Base-by-base conservation (phyloP, 1,140 invertebrate species). In the Dreissena polymorpha region DNA sequence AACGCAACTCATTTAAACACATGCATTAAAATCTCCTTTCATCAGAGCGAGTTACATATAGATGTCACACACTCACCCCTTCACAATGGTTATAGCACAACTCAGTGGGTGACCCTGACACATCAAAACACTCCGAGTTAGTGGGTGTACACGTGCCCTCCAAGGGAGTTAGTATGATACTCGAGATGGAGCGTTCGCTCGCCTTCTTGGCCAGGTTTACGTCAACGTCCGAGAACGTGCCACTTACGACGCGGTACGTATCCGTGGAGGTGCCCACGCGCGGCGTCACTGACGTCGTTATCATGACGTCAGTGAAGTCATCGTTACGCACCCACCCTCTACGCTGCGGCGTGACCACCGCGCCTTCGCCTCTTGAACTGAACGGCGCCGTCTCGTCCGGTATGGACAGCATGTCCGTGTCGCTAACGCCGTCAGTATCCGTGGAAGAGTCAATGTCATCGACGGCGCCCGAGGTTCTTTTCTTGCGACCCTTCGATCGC, bases 161-260 rank as follows among this genome's bases (percentile, higher is more conserved):
- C 83, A 83, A 29, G 67, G 87, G 86, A 79, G 86, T 87, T 88
- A 90, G 85, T 86, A 90, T 81, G 63, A 90, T 90, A 76, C 89
- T 90, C 76, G 89, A 90, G 83, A 90, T 90, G 70, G 89, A 90
- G 60, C 88, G 81, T 80, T 90, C 89, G 84, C 89, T 90, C 64
- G 88, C 89, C 81, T 90, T 90, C 86, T 90, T 90, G 67, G 86
- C 85, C 67, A 89, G 73, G 69, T 88, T 85, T 13, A 86, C 83
- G 60, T 87, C 88, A 70, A 84, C 84, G 75, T 85, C 83, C 25
- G 60, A 60, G 68, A 79, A 86, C 21, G 75, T 85, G 63, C 85
- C 87, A 84, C 85, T 87, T 85, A 86, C 88, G 60, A 87, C 85
- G 86, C 83, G 86, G 70, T 88, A 88, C 78, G 86, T 87, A 39